Base-by-base conservation (phyloP, 2,113 vertebrate species). In the Aepyceros melampus region DNA sequence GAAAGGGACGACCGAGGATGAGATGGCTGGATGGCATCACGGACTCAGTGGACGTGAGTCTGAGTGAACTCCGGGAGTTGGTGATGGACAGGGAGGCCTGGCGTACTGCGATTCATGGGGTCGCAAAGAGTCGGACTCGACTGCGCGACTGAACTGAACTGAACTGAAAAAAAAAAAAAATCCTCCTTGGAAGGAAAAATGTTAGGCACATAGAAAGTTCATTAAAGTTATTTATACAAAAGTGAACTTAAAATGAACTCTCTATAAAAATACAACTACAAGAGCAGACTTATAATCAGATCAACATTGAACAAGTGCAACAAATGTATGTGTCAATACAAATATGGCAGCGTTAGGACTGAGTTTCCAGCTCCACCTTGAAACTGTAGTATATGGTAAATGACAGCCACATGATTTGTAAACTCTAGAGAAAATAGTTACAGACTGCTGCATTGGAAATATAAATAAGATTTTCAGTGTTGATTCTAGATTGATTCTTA, bases 221-320 rank as follows among this genome's bases (percentile, higher is more conserved):
- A 64, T 92, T 62, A 90, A 89, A 92, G 2, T 5, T 47, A 71
- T 8, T 49, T 78, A 67, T 17, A 40, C 21, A 76, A 89, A 96
- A 93, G 21, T 74, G 86, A 95, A 53, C 53, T 92, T 93, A 51
- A 91, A 94, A 55, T 21, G 45, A 95, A 85, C 36, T 88, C 31
- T 74, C 17, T 40, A n/a, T 89, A 64, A 87, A 96, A 58, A 21
- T 53, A 36, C 3, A 58, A 55, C 7, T 29, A 23, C 2, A 79
- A 74, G 17, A 74, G 16, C 6, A 31, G 40, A 86, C 13, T 91
- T 76, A 17, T 87, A 96, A 91, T 76, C 33, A 81, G 53, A 85
- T 10, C 29, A 92, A 43, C 4, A 67, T 51, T 92, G 89, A 95
- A 88, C 43, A 84, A 47, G 4, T 27, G 0, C 36, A 93, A 81